A percentile compares a stretch with the other conserved stretches of the same genome.
These are phyloP conservation scores for Triplophysa yarkandensis DNA, from an alignment of 2,797 vertebrate genomes.

Conservation along the genomic window DNA sequence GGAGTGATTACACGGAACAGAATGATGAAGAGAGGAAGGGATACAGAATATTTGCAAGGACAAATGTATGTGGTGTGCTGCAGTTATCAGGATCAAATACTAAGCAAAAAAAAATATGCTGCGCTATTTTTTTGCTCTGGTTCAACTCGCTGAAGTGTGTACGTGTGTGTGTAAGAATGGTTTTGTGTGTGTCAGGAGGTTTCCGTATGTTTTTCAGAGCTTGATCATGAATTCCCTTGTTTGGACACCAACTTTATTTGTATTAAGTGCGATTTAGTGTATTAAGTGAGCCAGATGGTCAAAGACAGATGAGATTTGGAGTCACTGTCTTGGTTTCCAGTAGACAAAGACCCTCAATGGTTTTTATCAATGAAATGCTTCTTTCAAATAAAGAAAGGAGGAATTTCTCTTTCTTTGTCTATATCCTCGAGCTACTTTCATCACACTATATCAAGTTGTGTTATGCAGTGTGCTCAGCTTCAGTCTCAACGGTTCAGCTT, in stretches of 20 bases:
- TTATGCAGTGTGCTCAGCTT: slow-evolving; percentile 32
- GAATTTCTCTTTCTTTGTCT: slow-evolving; percentile 27
- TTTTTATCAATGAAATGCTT: slow-evolving; percentile 20
- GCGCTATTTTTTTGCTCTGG: slow-evolving; percentile 39
- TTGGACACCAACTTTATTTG: too few species aligned
- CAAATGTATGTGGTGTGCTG: slow-evolving; percentile 51
- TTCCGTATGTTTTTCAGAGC: background rate
- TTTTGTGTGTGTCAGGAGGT: slow-evolving; percentile 27
- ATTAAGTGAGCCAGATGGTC: background rate
- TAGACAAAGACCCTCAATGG: slow-evolving; percentile 6
- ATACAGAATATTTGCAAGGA: slow-evolving; percentile 49
- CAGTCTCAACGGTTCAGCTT: slow-evolving; percentile 30
- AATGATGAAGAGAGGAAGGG: slow-evolving; percentile 28
- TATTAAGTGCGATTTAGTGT: too few species aligned
- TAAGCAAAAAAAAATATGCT: slow-evolving; percentile 59
- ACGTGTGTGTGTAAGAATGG: slow-evolving; percentile 1
- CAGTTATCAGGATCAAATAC: slow-evolving; percentile 54
- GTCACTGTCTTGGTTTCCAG: slow-evolving; percentile 3
- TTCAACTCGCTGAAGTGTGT: slow-evolving; percentile 22
- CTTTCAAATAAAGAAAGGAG: background rate
- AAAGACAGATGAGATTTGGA: background rate
- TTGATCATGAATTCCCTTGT: background rate
- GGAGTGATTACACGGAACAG: slow-evolving; percentile 16
- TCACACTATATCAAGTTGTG: slow-evolving; percentile 18
- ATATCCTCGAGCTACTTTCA: slow-evolving; percentile 28